Evolutionary conservation across 2,113 vertebrate genomes (phyloP).

Genomic region (Cnemophilus loriae): DNA sequence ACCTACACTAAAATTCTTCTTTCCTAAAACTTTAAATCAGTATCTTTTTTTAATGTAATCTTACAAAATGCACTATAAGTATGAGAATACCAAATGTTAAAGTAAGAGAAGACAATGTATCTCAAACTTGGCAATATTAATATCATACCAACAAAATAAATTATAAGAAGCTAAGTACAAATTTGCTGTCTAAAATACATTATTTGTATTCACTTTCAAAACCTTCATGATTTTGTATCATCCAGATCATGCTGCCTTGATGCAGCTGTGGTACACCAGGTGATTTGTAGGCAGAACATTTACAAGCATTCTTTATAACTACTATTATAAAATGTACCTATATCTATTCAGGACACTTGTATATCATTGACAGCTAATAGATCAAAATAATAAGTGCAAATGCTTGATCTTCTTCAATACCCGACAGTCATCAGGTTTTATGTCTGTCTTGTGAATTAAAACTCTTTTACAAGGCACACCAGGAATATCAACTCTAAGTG

Average conservation of each 20-base stretch:
- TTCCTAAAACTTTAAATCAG: conserved; percentile 8
- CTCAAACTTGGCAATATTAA: neutral
- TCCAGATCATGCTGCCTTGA: neutral
- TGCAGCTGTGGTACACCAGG: neutral
- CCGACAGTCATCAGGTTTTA: neutral
- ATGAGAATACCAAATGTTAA: neutral
- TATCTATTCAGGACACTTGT: neutral
- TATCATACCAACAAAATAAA: neutral
- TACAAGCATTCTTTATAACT: neutral
- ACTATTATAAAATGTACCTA: neutral
- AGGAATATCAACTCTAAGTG: neutral
- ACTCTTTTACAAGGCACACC: neutral
- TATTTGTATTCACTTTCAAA: neutral
- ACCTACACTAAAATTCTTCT: neutral
- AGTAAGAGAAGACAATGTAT: neutral
- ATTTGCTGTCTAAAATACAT: neutral
- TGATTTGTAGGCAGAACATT: neutral
- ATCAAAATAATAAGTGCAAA: neutral
- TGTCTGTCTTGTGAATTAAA: neutral
- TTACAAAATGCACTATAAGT: neutral
- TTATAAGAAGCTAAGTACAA: neutral
- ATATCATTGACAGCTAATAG: neutral
- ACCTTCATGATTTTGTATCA: neutral
- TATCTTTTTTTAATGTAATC: neutral
- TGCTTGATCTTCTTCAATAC: neutral